phyloP scores from a whole-genome alignment of 2,797 vertebrate species.

The Diceros bicornis region DNA sequence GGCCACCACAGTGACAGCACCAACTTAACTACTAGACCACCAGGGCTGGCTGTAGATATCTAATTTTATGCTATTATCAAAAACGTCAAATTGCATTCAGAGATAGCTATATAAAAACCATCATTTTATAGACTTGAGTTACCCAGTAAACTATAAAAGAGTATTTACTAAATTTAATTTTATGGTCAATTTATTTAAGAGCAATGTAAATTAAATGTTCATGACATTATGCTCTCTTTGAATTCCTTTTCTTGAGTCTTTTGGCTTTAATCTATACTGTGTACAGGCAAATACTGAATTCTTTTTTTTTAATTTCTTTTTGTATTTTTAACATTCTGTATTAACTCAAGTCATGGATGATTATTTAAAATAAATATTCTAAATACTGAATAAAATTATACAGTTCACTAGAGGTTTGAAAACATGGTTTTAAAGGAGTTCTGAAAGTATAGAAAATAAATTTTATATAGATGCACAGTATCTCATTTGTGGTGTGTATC shows the following conservation, averaged over 20 bases:
- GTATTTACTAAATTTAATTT: conserved; percentile 37
- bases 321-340: conserved; percentile 23
- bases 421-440: not conserved
- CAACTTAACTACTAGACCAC: too few species aligned
- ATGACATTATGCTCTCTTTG: not conserved
- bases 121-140: not conserved
- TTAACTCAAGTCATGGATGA: not conserved
- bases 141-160: conserved; percentile 3
- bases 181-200: conserved; percentile 13
- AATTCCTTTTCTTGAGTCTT: conserved; percentile 26
- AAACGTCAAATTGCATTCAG: conserved; percentile 15
- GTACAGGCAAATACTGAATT: not conserved
- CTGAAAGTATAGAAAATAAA: conserved; percentile 4
- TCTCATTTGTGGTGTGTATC: not conserved
- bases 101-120: not conserved
- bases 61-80: conserved; percentile 24
- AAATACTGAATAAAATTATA: not conserved
- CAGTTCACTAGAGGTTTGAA: not conserved
- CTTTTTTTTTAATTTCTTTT: conserved; percentile 10
- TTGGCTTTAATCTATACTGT: not conserved
- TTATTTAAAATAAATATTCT: conserved; percentile 61
- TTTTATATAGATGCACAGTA: not conserved
- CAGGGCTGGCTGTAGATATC: not conserved
- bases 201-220: not conserved
- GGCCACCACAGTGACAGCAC: too few species aligned